Evolutionary conservation across 2,797 vertebrate species (phyloP), one percentile per base, ranked within the genome.

Genomic region (Lacerta viridis): DNA sequence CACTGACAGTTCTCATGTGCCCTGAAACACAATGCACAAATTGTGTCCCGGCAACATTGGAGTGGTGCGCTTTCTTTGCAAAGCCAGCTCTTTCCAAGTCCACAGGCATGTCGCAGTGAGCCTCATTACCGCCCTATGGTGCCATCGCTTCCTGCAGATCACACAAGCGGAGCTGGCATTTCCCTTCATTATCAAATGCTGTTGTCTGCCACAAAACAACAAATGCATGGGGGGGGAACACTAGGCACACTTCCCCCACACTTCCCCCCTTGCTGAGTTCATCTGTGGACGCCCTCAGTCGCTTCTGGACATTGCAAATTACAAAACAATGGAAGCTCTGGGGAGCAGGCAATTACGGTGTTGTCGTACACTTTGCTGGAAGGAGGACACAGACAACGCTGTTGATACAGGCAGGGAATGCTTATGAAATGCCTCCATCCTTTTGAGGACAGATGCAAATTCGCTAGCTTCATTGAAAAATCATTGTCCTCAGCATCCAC

Each of bases 291-390:
- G 88, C 91, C 87, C 87, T 89, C 50, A 2, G 78, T 29, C 59
- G 76, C 61, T 90, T 85, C 87, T 90, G 46, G 79, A 93, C 87
- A 90, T 93, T 89, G 50, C 92, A 92, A 20, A 90, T 78, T 88
- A 89, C 66, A 89, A 90, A 92, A 95, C 92, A 95, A 92, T 80
- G 89, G 88, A 29, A 89, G 88, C 87, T 88, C 92, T 89, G 7
- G 11, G 3, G 11, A 91, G 78, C 55, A 91, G 74, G 83, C 86
- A 91, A 90, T 85, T 2, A 64, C 86, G 87, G 80, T 93, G 85
- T 92, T 93, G 92, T 41, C 50, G 50, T 33, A 80, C 36, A 66
- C 83, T 90, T 69, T 18, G 86, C 61, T 86, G 80, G 11, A 1
- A 1, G 1, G 72, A 89, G 92, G 90, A 0, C 84, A 66, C 43